Percentiles rank a stretch among this genome's conserved stretches.
Evolutionary conservation across 2,888 invertebrate species (phyloP).

Genomic region (Anthrax anthrax): DNA sequence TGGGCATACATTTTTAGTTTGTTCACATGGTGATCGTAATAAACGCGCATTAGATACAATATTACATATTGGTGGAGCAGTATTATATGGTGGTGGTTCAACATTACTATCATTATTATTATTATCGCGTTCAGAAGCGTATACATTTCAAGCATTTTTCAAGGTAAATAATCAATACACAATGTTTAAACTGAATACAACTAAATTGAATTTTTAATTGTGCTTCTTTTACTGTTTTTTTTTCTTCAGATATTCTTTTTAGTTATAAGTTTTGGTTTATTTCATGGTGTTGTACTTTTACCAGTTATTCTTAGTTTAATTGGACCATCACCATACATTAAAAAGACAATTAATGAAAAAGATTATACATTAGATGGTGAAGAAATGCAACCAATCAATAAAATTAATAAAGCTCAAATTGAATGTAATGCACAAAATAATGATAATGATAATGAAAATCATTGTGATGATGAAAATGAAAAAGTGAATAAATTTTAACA

Average conservation of each 20-base stretch:
- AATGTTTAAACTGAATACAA: slow-evolving; percentile 3
- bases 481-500: too few relatives aligned
- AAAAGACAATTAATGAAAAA: not conserved
- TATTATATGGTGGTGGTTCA: slow-evolving; percentile 62
- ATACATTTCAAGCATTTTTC: slow-evolving; percentile 62
- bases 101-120: slow-evolving; percentile 59
- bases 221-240: too few relatives aligned
- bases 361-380: not conserved
- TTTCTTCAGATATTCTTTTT: slow-evolving; percentile 55
- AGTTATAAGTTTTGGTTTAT: slow-evolving; percentile 63
- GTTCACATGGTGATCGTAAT: slow-evolving; percentile 38
- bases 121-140: slow-evolving; percentile 54
- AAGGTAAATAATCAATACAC: too few relatives aligned
- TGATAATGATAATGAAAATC: not conserved
- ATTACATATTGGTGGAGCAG: slow-evolving; percentile 59
- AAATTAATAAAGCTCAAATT: not conserved
- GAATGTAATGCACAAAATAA: not conserved
- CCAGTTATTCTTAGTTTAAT: slow-evolving; percentile 60
- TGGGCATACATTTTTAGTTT: slow-evolving; percentile 63
- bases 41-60: slow-evolving; percentile 50
- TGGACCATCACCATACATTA: slow-evolving; percentile 44
- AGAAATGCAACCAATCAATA: slow-evolving; percentile 9
- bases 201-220: not conserved
- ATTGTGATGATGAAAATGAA: too few relatives aligned
- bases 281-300: slow-evolving; percentile 59